Base-by-base conservation (phyloP, 92 coral and sea anemone species). In the Desmophyllum pertusum region DNA sequence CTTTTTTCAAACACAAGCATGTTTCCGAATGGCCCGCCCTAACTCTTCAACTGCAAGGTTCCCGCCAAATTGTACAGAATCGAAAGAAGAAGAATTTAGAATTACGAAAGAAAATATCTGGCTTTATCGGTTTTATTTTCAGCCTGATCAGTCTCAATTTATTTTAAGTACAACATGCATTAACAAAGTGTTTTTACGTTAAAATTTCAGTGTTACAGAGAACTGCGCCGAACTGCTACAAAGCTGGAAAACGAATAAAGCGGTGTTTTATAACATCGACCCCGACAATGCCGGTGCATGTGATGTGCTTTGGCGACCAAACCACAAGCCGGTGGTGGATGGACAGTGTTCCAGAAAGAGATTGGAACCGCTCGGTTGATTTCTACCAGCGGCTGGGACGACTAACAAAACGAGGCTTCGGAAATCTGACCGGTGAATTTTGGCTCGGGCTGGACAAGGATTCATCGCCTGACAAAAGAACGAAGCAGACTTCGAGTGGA, bases 291-390 rank as follows among this genome's bases (percentile, higher is more conserved):
- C 48, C 43, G 92, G 89, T 1, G 38, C 68, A 23, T 86, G 90
- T 73, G 46, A 78, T 15, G 97, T 90, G 13, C 81, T 67, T 31
- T 93, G n/a, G 97, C 69, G 97, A 93, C 80, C 92, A 89, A 84
- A 75, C 38, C 10, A 90, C 92, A n/a, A 7, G 84, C 68, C 46
- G 87, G 91, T 5, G 94, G 97, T 45, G 94, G 97, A 25, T 93
- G 97, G 97, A 86, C 90, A n/a, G 84, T 93, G 50, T 85, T 93
- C 36, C 97, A 93, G 66, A n/a, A 88, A 78, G 43, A 86, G 63
- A 48, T 63, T 74, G 42, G 61, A n/a, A 74, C 19, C 42, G 78
- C 63, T 74, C 78, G 40, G 78, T 74, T 15, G 78, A 50, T 74
- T 74, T 74, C 63, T 74, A 45, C 63, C 63, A 37, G 57, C 39